Evolutionary conservation across 2,797 vertebrate species (phyloP).

Genomic region (Artibeus jamaicensis): DNA sequence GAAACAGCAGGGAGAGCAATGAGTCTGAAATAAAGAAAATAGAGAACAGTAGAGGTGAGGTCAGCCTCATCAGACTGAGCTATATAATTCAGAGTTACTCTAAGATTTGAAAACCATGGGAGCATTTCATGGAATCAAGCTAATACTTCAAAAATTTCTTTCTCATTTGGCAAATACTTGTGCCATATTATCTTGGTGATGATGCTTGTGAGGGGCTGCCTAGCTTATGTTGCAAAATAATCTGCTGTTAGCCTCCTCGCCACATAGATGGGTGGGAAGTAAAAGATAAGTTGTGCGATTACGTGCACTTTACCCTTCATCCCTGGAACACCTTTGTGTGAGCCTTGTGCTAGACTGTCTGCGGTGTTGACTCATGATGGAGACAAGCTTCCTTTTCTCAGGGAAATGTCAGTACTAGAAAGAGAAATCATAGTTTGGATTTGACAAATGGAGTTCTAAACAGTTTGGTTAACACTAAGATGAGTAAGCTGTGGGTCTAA

Average conservation of each 20-base stretch:
- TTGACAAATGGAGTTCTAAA: not conserved
- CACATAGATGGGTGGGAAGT: not conserved
- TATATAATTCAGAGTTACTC: not conserved
- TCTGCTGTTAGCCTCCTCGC: not conserved
- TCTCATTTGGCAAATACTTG: not conserved
- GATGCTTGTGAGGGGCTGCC: not conserved
- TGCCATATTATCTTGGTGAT: not conserved
- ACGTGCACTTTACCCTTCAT: rapidly evolving
- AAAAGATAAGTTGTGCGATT: not conserved
- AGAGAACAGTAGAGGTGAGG: not conserved
- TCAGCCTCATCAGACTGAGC: not conserved
- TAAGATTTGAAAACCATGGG: not conserved
- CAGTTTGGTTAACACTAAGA: not conserved
- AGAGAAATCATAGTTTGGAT: not conserved
- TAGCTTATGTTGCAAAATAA: not conserved
- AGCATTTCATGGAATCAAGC: not conserved
- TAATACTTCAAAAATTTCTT: not conserved
- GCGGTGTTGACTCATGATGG: not conserved
- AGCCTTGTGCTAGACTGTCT: not conserved
- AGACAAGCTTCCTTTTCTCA: not conserved
- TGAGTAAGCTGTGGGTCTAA: not conserved
- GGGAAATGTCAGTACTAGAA: not conserved
- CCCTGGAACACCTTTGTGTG: not conserved
- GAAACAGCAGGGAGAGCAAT: not conserved
- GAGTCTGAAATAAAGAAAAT: not conserved